Evolutionary conservation across 1,140 invertebrate species (phyloP), one percentile per base, ranked within the genome.

Genomic region (Choristoneura fumiferana): DNA sequence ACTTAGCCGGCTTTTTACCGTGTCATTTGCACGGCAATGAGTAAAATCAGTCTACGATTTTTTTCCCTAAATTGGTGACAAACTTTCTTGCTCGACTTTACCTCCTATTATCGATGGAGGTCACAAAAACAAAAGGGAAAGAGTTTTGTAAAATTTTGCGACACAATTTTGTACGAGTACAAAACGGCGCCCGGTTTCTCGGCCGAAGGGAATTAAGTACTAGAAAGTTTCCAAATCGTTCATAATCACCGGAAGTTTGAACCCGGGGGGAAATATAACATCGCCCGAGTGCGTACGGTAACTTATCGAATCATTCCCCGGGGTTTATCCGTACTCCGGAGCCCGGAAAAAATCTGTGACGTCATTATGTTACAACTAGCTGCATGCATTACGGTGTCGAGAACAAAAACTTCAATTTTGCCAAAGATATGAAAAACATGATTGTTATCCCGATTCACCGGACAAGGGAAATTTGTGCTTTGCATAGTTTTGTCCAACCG

Each of bases 211-310:
- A 49, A 13, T 33, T 18, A 33, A 49, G 18, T 49, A 10, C 43
- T 12, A 49, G 40, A 45, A 45, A 49, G 18, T 49, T 49, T 17
- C 18, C 14, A 33, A 49, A 49, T 18, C 18, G n/a, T 29, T 12
- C 18, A 49, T 49, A 49, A 49, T 49, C 43, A 49, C 43, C 43
- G 43, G 43, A 49, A 49, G 10, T 39, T 39, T 13, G 10, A 12
- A 1, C 43, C n/a, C 22, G 10, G 4, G 22, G 43, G 18, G 29
- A 22, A 29, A 49, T 13, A 29, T 39, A 39, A 39, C 22, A 29
- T 49, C 43, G 40, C 17, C 18, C 40, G 5, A 45, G 40, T 45
- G n/a, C 38, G 0, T 43, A 15, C 12, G 8, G 9, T 15, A 33
- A 49, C 43, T 33, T 49, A 29, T 49, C 43, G 43, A 29, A 29